Evolutionary conservation across 2,888 invertebrate genomes (phyloP), one percentile per base, ranked within the genome.

Genomic region (Mamestra brassicae): DNA sequence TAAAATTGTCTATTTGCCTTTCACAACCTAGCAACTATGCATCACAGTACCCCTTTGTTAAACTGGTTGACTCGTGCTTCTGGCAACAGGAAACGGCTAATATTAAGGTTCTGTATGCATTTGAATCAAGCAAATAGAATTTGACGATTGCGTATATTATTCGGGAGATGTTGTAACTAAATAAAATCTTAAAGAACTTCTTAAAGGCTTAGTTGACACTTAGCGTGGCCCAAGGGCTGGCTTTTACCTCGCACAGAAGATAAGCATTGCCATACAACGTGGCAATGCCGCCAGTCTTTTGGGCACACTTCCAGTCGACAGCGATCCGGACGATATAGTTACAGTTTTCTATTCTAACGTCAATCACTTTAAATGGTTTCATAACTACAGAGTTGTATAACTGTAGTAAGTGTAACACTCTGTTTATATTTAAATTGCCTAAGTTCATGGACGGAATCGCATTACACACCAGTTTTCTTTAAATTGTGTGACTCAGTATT

Each of bases 341-440:
- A 15, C 8, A 47, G 13, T 4, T 74, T 58, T 0, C 4, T 36
- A 4, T n/a, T 52, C 8, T 52, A 11, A 11, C n/a, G 8, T 47
- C 11, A 17, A 36, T 8, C 8, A 42, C 5, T 60, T 4, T 78
- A 17, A 45, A 73, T 17, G 13, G 15, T 50, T 52, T 38, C n/a
- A 15, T 42, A 13, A 38, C 10, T 42, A 55, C 2, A 60, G 38
- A 13, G 5, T 36, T 36, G 13, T 55, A n/a, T 47, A n/a, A 54
- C 47, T 58, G 62, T 42, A 38, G 7, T 54, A 64, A 5, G 3
- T 74, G 45, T 57, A 47, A 47, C 47, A 52, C n/a, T 38, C 17
- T 42, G 7, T 75, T 80, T 74, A 34, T 47, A 52, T 80, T 80
- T 36, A 50, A 64, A 54, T 52, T 62, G 6, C 38, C 5, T 15